Base-by-base conservation (phyloP, 92 coral and sea anemone species). In the Plumapathes pennacea region DNA sequence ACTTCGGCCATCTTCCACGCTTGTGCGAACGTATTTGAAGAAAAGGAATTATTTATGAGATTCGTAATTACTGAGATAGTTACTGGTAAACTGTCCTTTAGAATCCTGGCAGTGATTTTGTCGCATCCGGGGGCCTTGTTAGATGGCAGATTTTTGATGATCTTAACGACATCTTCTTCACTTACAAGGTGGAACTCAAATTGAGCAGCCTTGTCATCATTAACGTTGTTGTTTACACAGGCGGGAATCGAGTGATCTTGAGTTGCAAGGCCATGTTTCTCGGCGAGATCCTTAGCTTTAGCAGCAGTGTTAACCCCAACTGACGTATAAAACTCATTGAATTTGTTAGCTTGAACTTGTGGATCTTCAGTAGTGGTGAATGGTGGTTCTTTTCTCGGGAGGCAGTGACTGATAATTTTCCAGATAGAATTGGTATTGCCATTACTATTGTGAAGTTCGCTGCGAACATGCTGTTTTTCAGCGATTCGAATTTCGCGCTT, bases 401-500 rank as follows among this genome's bases (percentile, higher is more conserved):
- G 47, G 39, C 67, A 60, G 7, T 29, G 60, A 36, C 60, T 59
- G 10, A 71, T 34, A 3, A 60, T 25, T 48, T 71, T 71, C 78
- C 78, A 71, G 15, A 43, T 71, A 10, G 69, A 32, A 38, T 59
- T 71, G 21, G 78, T 48, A 25, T 71, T 71, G 10, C 62, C 36
- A 41, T 55, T 65, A 27, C 66, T 24, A 1, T 63, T 74, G 10
- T 1, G 25, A 0, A 62, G 49, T 64, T 74, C 64, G 4, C 30
- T 3, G 28, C 74, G 58, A 25, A 74, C 61, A 34, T 75, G 46
- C 45, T 65, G 60, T 45, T 41, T 78, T 54, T 66, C 75, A 5
- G 62, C 75, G 6, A 75, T 33, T 11, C 82, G 15, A 15, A 75
- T 64, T 33, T 75, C 82, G 0, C 74, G 62, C 50, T 75, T 75